Evolutionary conservation across 2,113 vertebrate genomes (phyloP).

Genomic region (Sander vitreus): DNA sequence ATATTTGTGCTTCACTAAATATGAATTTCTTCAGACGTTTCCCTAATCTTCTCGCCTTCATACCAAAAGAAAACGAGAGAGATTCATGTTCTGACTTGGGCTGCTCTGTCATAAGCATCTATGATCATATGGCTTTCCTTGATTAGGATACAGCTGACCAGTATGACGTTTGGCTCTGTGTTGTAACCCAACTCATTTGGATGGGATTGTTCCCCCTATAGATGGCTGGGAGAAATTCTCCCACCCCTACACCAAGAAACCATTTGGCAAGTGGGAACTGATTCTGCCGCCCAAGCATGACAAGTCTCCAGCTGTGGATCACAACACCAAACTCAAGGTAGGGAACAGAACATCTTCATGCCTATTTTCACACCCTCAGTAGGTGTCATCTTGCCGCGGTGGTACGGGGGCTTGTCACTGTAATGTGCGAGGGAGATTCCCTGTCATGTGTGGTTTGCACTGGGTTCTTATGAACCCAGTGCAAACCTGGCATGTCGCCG

Average conservation of each 20-base stretch:
- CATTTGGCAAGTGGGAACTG: slow-evolving; percentile 86
- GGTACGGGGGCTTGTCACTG: slow-evolving; percentile 35
- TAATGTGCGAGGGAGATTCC: slow-evolving; percentile 52
- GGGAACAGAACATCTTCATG: slow-evolving; percentile 55
- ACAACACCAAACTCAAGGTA: slow-evolving; percentile 85
- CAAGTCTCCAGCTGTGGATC: slow-evolving; percentile 82
- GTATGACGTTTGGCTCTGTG: slow-evolving; percentile 1
- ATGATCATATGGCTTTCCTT: neutral
- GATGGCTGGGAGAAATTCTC: slow-evolving; percentile 87
- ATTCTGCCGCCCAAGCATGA: slow-evolving; percentile 80
- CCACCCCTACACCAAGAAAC: slow-evolving; percentile 79
- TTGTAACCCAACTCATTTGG: slow-evolving; percentile 1
- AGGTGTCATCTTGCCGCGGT: slow-evolving; percentile 34
- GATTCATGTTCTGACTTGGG: neutral
- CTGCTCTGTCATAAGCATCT: neutral
- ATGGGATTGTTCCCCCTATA: slow-evolving; percentile 48
- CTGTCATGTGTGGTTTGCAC: slow-evolving; percentile 55
- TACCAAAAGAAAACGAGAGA: neutral
- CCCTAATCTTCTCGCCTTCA: neutral
- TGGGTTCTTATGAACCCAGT: slow-evolving; percentile 55
- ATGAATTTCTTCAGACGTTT: neutral
- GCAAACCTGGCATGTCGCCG: slow-evolving; percentile 59
- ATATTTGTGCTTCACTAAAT: neutral
- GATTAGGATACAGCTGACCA: slow-evolving; percentile 6
- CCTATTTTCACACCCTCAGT: slow-evolving; percentile 50